Percentiles rank a stretch among this genome's conserved stretches.
Evolutionary conservation across 1,140 invertebrate genomes (phyloP).

Genomic region (Colletes gigas): DNA sequence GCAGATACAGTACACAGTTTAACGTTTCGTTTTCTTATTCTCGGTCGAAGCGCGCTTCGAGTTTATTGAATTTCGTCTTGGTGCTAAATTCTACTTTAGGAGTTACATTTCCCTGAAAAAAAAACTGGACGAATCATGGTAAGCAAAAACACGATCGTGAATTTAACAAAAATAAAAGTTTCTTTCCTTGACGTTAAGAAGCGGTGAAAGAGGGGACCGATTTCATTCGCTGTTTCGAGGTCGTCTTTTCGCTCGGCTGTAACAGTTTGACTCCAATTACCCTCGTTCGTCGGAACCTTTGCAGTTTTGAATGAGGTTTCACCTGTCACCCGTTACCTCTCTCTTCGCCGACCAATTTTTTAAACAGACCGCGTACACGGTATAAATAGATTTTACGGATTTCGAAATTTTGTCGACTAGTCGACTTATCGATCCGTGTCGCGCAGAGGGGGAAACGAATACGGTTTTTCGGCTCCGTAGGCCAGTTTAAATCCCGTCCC

Average conservation of each 20-base stretch:
- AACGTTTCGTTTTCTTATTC: background rate
- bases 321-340: background rate
- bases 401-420: background rate
- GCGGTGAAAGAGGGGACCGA: too few relatives aligned
- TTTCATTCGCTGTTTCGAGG: background rate
- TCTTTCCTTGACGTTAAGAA: background rate
- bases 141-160: conserved; percentile 12
- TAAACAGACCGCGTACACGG: background rate
- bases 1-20: background rate
- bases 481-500: background rate
- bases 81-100: conserved; percentile 21
- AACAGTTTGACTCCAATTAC: background rate
- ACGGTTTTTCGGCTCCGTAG: too few relatives aligned
- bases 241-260: background rate
- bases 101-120: conserved; percentile 16
- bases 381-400: background rate
- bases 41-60: background rate
- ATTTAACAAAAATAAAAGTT: background rate
- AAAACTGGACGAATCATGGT: conserved; percentile 58
- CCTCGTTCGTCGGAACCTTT: background rate
- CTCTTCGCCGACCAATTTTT: background rate
- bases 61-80: conserved; percentile 2
- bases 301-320: background rate
- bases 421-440: background rate
- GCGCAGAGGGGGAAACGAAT: background rate